Conservation (phyloP, 2,113 vertebrate genomes). For the Andinoacara biseriatus region DNA sequence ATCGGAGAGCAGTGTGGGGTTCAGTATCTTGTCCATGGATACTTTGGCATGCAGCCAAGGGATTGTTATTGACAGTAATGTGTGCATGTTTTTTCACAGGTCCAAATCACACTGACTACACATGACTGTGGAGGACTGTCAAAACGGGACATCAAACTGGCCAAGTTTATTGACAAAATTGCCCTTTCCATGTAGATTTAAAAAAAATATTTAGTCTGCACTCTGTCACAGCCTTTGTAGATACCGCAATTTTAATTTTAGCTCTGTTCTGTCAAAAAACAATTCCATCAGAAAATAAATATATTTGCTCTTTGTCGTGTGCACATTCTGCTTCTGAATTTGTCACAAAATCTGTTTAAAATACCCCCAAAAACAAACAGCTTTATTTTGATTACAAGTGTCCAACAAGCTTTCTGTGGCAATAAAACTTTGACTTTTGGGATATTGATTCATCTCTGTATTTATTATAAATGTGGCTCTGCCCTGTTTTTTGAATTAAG, state of each 20-base stretch:
- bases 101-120: slow-evolving; percentile 94
- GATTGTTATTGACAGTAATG: background rate
- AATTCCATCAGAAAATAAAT: background rate
- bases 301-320: background rate
- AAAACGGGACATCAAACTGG: slow-evolving; percentile 91
- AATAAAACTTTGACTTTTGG: slow-evolving; percentile 28
- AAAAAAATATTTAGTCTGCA: background rate
- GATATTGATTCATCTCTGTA: background rate
- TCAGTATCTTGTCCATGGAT: too few species aligned
- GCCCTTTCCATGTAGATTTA: slow-evolving; percentile 69
- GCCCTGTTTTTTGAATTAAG: background rate
- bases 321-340: background rate
- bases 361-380: background rate
- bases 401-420: background rate
- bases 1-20: too few species aligned
- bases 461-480: background rate
- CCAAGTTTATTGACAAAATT: slow-evolving; percentile 94
- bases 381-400: background rate
- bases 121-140: slow-evolving; percentile 91
- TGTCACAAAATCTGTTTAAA: background rate
- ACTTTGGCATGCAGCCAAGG: too few species aligned
- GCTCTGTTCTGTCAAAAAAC: background rate
- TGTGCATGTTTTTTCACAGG: slow-evolving; percentile 76
- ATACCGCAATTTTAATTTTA: background rate
- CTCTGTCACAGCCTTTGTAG: background rate